Evolutionary conservation across 1,140 invertebrate genomes (phyloP).

Genomic region (Apis mellifera): Amel_HAv3.1 CM009934.2:11022501-11023000

Average conservation of each 20-base stretch:
- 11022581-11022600: conserved; percentile 7
- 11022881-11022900: conserved; percentile 61
- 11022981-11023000: conserved; percentile 32
- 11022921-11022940: conserved; percentile 37
- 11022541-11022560: too few relatives aligned
- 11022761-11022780: conserved; percentile 21
- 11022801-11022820: conserved; percentile 61
- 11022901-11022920: conserved; percentile 49
- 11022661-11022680: background rate
- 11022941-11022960: conserved; percentile 22
- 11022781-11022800: conserved; percentile 29
- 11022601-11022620: background rate
- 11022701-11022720: background rate
- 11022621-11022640: background rate
- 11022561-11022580: too few relatives aligned
- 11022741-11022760: conserved; percentile 47
- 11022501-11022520: too few relatives aligned
- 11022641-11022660: background rate
- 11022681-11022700: background rate
- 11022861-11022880: conserved; percentile 23
- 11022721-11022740: background rate
- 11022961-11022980: conserved; percentile 31
- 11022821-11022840: conserved; percentile 61
- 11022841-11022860: conserved; percentile 66
- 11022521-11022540: background rate